Conservation (phyloP, 1,140 invertebrate species). For the Aporrectodea caliginosa region DNA sequence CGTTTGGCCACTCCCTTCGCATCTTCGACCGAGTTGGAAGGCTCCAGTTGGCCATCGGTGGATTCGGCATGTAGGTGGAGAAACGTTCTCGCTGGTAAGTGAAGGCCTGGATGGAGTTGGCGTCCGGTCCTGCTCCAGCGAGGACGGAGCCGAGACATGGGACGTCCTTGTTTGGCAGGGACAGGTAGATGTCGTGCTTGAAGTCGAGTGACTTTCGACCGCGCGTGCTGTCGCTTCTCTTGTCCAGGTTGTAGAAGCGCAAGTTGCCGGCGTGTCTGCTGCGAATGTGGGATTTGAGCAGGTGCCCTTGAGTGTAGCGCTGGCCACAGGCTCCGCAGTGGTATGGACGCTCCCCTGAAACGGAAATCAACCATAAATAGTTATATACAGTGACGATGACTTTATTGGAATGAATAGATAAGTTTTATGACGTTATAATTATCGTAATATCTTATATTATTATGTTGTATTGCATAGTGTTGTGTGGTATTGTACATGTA, state of each 20-base stretch:
- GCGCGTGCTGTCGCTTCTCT: conserved; percentile 12
- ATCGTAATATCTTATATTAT: too few species aligned
- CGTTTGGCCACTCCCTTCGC: not conserved
- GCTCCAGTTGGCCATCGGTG: not conserved
- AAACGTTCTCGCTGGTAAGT: not conserved
- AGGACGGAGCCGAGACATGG: too few species aligned
- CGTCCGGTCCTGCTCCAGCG: not conserved
- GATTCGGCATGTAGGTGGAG: not conserved
- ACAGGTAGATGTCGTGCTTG: not conserved
- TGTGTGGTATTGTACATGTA: too few species aligned
- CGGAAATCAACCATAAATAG: not conserved
- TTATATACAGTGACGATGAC: too few species aligned
- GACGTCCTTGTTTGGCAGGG: not conserved
- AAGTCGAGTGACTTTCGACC: not conserved
- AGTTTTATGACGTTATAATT: too few species aligned
- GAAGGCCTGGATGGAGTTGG: not conserved
- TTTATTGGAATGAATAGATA: too few species aligned
- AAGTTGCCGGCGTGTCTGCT: conserved; percentile 30
- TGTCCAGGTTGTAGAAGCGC: conserved; percentile 34
- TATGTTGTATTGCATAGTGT: too few species aligned
- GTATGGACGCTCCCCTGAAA: conserved; percentile 31
- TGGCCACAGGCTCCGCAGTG: conserved; percentile 32
- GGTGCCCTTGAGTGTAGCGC: conserved; percentile 31
- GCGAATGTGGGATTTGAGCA: conserved; percentile 33
- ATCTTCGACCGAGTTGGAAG: not conserved